Base-by-base conservation (phyloP, 2,113 vertebrate genomes). In the Grantiella picta region DNA sequence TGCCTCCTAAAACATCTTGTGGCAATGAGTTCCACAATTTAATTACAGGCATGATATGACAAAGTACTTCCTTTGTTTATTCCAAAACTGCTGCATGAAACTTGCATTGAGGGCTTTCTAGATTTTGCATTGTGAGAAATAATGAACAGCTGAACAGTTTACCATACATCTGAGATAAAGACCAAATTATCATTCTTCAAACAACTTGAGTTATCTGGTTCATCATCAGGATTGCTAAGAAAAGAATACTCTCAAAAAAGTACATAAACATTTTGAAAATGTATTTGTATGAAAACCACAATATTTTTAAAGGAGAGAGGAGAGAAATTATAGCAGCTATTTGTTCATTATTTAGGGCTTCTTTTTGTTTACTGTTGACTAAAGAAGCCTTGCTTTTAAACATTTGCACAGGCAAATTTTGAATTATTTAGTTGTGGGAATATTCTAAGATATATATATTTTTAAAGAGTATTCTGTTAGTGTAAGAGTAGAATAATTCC, bases 1-100 rank as follows among this genome's bases (percentile, higher is more conserved):
- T 82, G 87, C 87, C 84, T 91, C 66, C 84, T 85, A 35, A 63
- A 94, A 50, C 36, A 50, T 82, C 78, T 91, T 94, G 53, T 54
- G 56, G 69, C 53, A 95, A 56, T 38, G 73, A 82, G 45, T 82
- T 84, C 27, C 84, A 78, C 52, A 84, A 85, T 87, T 86, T 96
- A 93, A 90, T 93, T 91, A 82, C 56, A 87, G 70, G 25, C 1
- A 1, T 57, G 75, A 75, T 90, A 79, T 23, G 82, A 94, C 78
- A 76, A 90, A 93, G 20, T 84, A 90, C 36, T 90, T 94, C 64
- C 47, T 84, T 57, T 85, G 31, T 91, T 94, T 96, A 53, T 71
- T 87, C 66, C 75, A 80, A 64, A 94, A 75, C 52, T 78, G 56
- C 38, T 81, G 29, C 36, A 27, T 35, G 47, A 70, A 91, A 75